Conservation (phyloP, 2,113 vertebrate genomes). For the Stegastes partitus region DNA sequence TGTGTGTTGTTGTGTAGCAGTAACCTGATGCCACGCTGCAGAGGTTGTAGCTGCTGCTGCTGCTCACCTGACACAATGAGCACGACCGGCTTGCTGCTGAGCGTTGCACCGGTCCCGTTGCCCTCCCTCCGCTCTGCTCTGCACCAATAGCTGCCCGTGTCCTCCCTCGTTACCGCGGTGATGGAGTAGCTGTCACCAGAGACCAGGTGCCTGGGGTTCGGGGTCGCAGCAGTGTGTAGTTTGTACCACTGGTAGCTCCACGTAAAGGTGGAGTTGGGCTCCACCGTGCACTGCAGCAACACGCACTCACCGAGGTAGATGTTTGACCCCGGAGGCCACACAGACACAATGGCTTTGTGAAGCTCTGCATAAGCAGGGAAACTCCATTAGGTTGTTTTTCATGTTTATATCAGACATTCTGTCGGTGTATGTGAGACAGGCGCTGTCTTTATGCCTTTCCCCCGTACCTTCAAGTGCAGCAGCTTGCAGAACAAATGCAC, state of each 20-base stretch:
- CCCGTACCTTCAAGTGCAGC: constrained; percentile 50
- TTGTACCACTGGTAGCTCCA: constrained; percentile 61
- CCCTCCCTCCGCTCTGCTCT: constrained; percentile 32
- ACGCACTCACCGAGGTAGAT: constrained; percentile 68
- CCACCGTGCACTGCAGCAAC: constrained; percentile 61
- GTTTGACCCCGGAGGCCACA: constrained; percentile 68
- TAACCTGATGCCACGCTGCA: constrained; percentile 30
- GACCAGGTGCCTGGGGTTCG: constrained; percentile 52
- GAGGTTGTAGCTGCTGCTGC: background rate
- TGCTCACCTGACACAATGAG: constrained; percentile 75
- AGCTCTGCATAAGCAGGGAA: constrained; percentile 47
- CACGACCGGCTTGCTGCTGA: constrained; percentile 8
- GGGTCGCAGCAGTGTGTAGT: background rate
- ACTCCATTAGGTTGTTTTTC: background rate
- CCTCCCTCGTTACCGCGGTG: constrained; percentile 51
- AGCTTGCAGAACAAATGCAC: constrained; percentile 43
- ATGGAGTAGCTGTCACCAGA: constrained; percentile 70
- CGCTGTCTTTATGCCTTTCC: background rate
- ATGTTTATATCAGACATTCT: background rate
- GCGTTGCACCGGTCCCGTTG: constrained; percentile 8
- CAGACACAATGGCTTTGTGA: constrained; percentile 38
- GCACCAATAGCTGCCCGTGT: constrained; percentile 66
- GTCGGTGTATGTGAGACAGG: background rate
- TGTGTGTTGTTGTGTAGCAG: background rate
- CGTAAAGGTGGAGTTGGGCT: constrained; percentile 16